These are phyloP conservation scores for Lasioglossum calceatum DNA, from an alignment of 2,888 invertebrate species.

Conservation along the genomic window DNA sequence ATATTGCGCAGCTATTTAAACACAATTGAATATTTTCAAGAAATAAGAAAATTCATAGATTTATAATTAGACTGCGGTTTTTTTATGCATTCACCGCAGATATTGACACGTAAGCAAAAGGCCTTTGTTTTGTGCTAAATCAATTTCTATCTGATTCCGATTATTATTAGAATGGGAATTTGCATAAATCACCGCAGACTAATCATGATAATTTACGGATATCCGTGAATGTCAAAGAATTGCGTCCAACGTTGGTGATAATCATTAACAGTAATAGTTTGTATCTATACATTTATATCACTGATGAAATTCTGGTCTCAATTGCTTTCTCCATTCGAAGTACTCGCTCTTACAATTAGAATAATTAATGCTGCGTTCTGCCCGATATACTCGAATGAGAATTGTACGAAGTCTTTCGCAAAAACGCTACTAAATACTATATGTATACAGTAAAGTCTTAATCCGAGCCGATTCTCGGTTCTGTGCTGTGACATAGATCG, in stretches of 20 bases:
- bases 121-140: background rate
- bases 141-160: background rate
- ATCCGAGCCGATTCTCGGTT: too few species aligned
- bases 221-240: background rate
- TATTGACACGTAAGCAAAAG: background rate
- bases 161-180: background rate
- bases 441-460: too few species aligned
- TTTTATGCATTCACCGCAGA: background rate
- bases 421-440: constrained; percentile 14
- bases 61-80: background rate
- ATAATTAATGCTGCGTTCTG: constrained; percentile 13
- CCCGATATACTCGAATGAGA: background rate
- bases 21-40: background rate
- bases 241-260: constrained; percentile 13
- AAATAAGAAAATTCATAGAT: background rate
- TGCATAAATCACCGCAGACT: background rate
- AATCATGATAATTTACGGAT: background rate
- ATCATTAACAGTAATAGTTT: constrained; percentile 8
- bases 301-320: constrained; percentile 28
- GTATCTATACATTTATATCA: constrained; percentile 14
- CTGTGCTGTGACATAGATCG: too few species aligned
- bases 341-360: background rate
- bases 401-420: constrained; percentile 10
- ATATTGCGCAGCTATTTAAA: background rate
- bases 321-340: constrained; percentile 14